Conservation (phyloP, 2,797 vertebrate genomes). For the Prionace glauca region DNA sequence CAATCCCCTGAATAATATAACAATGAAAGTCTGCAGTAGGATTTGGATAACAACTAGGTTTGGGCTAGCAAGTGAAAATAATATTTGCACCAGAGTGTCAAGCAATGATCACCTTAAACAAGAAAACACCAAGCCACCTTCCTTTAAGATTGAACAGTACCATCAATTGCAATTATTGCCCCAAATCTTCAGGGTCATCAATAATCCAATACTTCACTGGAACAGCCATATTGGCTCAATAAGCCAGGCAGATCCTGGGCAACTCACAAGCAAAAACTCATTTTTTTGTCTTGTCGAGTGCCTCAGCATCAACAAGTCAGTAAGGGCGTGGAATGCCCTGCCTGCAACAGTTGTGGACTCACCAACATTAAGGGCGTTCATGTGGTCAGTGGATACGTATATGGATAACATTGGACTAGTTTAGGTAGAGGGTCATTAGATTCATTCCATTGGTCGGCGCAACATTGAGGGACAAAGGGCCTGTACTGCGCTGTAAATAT, state of each 20-base stretch:
- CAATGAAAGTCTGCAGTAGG: not conserved
- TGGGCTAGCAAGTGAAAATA: not conserved
- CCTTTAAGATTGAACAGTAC: not conserved
- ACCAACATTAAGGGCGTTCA: too few relatives aligned
- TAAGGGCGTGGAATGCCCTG: too few relatives aligned
- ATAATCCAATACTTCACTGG: not conserved
- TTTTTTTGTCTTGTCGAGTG: not conserved
- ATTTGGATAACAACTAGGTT: not conserved
- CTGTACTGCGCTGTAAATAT: too few relatives aligned
- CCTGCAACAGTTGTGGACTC: too few relatives aligned
- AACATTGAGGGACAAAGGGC: too few relatives aligned
- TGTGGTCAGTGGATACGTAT: too few relatives aligned
- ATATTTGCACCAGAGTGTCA: not conserved
- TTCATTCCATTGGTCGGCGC: too few relatives aligned
- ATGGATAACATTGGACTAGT: too few relatives aligned
- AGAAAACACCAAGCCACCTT: not conserved
- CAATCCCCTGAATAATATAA: not conserved
- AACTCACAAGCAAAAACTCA: not conserved
- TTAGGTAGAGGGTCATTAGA: too few relatives aligned
- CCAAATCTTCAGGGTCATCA: not conserved
- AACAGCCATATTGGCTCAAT: not conserved
- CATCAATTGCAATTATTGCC: not conserved
- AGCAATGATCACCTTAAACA: not conserved
- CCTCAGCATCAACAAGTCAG: not conserved
- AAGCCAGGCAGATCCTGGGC: not conserved